These are phyloP conservation scores for Ecdyonurus torrentis DNA, from an alignment of 2,888 invertebrate species.

Conservation along the genomic window DNA sequence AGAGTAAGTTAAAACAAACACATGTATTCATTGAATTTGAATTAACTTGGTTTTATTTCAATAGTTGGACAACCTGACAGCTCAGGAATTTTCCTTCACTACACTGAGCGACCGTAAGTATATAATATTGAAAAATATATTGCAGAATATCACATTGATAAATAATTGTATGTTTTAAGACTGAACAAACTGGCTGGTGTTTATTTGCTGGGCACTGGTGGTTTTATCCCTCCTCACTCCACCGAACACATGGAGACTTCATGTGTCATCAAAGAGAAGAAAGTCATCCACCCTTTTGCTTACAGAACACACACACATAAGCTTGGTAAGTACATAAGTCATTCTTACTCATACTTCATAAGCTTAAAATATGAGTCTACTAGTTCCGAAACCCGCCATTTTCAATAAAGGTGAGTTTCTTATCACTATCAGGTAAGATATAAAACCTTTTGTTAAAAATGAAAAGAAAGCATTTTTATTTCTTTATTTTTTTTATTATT, in stretches of 20 bases:
- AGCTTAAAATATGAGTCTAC: too few species aligned
- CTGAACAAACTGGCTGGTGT: conserved; percentile 83
- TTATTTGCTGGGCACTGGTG: conserved; percentile 73
- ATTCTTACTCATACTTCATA: too few species aligned
- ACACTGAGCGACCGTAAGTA: conserved; percentile 53
- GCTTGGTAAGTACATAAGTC: conserved; percentile 42
- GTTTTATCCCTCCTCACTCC: conserved; percentile 49
- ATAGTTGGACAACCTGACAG: conserved; percentile 62
- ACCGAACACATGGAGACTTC: conserved; percentile 82
- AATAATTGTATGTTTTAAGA: conserved; percentile 29
- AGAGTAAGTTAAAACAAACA: conserved; percentile 27
- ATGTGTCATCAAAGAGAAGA: conserved; percentile 62
- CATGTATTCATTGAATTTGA: neutral
- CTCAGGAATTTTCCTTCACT: conserved; percentile 67
- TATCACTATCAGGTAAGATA: too few species aligned
- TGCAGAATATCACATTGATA: neutral
- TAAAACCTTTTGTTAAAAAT: neutral
- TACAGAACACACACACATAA: conserved; percentile 90
- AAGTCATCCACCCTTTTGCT: conserved; percentile 84
- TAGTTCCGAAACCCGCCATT: too few species aligned
- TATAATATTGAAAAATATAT: too few species aligned
- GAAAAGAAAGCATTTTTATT: neutral
- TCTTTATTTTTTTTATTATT: neutral
- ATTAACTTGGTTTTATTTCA: too few species aligned
- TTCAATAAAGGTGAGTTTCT: too few species aligned